phyloP scores from a whole-genome alignment of 2,888 invertebrate genomes.

The Erebia palarica region DNA sequence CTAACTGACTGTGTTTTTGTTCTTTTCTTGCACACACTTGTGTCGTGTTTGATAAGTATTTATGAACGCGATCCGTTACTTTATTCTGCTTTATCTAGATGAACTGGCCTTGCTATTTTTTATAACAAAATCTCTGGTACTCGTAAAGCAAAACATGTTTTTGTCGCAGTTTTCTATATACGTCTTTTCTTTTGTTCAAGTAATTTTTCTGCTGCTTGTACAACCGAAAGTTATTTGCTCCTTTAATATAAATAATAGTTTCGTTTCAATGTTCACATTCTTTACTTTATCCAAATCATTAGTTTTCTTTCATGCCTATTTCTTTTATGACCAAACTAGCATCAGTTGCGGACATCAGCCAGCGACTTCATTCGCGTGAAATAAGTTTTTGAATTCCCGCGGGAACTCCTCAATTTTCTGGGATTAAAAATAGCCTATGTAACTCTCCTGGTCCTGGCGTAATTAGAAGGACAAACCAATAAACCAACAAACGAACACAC shows the following conservation, averaged over 20 bases:
- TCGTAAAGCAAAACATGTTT: background rate
- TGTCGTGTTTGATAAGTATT: constrained; percentile 39
- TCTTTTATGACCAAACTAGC: too few species aligned
- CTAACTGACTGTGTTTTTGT: constrained; percentile 34
- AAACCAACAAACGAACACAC: too few species aligned
- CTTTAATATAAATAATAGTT: background rate
- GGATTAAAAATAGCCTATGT: too few species aligned
- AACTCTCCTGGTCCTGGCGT: too few species aligned
- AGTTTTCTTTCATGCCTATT: too few species aligned
- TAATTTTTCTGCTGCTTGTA: background rate
- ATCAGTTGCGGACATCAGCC: too few species aligned
- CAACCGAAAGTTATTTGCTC: background rate
- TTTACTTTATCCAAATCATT: background rate
- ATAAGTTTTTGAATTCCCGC: too few species aligned
- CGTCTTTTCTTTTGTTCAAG: too few species aligned
- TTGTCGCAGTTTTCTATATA: background rate
- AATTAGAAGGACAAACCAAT: too few species aligned
- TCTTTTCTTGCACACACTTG: constrained; percentile 41
- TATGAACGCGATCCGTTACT: constrained; percentile 16
- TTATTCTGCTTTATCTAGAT: constrained; percentile 9
- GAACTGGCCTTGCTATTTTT: background rate
- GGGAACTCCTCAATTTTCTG: too few species aligned
- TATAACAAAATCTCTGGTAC: background rate
- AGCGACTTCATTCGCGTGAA: too few species aligned
- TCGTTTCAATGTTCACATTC: background rate